A percentile compares a stretch with the other conserved stretches of the same genome.
Evolutionary conservation across 2,113 vertebrate species (phyloP).

Genomic region (Dermatemys mawii): DNA sequence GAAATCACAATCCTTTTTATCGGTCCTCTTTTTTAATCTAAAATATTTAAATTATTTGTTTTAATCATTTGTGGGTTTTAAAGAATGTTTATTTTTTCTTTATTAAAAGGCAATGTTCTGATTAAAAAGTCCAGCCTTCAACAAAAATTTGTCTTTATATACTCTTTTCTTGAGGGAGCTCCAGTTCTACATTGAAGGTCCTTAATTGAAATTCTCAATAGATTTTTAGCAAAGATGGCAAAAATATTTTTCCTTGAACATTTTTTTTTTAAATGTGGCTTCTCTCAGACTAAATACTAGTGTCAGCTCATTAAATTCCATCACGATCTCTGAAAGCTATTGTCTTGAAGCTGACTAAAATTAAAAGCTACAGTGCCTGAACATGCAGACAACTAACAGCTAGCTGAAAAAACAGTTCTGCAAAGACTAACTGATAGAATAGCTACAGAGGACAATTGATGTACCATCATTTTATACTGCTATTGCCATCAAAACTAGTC

Average conservation of each 20-base stretch:
- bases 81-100: neutral
- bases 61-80: neutral
- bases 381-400: neutral
- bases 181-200: neutral
- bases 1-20: neutral
- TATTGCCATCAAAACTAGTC: neutral
- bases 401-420: neutral
- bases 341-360: neutral
- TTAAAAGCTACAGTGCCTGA: neutral
- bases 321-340: neutral
- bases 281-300: neutral
- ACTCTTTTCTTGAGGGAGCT: neutral
- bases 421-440: fast-evolving
- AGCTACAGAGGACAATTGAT: neutral
- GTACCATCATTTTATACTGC: neutral
- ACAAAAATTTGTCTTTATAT: neutral
- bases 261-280: neutral
- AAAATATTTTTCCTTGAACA: neutral
- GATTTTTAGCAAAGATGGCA: neutral
- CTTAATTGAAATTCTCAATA: neutral
- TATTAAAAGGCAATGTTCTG: neutral
- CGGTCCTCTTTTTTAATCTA: neutral
- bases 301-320: fast-evolving
- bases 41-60: neutral
- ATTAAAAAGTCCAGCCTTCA: neutral